Base-by-base conservation (phyloP, 2,113 vertebrate genomes). In the Scalopus aquaticus region DNA sequence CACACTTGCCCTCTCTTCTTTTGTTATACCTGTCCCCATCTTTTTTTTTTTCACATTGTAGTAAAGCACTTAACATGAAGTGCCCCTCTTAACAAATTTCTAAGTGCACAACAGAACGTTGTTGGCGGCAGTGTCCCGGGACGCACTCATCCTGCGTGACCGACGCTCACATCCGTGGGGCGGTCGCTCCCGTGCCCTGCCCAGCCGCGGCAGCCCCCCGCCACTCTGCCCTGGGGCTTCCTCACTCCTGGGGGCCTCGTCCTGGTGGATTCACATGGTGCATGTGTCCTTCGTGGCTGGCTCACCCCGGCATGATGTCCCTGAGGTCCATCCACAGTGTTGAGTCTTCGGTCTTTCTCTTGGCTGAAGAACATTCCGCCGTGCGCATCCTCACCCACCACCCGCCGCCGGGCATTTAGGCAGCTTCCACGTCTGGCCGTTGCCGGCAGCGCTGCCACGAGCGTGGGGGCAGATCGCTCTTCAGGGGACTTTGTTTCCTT, bases 351-450 rank as follows among this genome's bases (percentile, higher is more conserved):
- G 39, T 19, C n/a, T 42, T 32, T 13, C 19, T 56, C 3, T 0
- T 22, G 30, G 51, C 35, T 1, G 5, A 15, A 13, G 51, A 7
- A 16, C 0, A 10, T 0, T 13, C 22, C 12, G 0, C 1, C 3
- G 26, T 30, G 9, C 28, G 1, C n/a, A 0, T 26, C 26, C 0
- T 37, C 26, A 13, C 28, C 9, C 1, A 0, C 7, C n/a, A 2
- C 9, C 70, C 0, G 0, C 35, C 8, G 0, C 1, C 3, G 7
- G 65, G 6, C 15, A 6, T 3, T 32, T 7, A 11, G 60, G 46
- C 9, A 26, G 32, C 28, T 26, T 6, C 46, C 9, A 0, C 44
- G 20, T 72, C 2, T 7, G 30, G 22, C 82, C 60, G 0, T 11
- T 44, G 46, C 2, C 8, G 12, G 12, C 46, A 9, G 46, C n/a